Base-by-base conservation (phyloP, 2,797 vertebrate genomes). In the Anguilla megastoma region DNA sequence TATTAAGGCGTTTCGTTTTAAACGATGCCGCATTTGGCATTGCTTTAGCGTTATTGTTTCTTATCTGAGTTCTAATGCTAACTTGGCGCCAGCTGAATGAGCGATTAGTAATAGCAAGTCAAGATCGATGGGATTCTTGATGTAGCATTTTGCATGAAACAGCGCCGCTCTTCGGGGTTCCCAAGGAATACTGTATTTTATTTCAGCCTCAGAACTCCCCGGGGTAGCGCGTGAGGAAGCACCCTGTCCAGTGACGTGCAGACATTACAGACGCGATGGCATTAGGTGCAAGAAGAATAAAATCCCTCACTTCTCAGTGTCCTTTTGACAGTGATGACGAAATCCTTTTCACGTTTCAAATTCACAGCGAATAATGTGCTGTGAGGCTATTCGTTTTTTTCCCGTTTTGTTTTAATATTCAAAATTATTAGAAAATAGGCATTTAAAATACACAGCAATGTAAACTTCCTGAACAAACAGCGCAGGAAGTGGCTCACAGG, bases 401-500 rank as follows among this genome's bases (percentile, higher is more conserved):
- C 36, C 30, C 16, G 16, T 18, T 79, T 79, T 45, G 33, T 41
- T 3, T 45, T 41, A 21, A 41, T 18, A 41, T 41, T 79, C 74
- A 18, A 45, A 79, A 45, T 41, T 79, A 27, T 84, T 52, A 3
- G 4, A 10, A 33, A 30, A 30, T 4, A 83, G 48, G 5, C 79
- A 52, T 84, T 52, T 84, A 16, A 58, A 84, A 56, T n/a, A 33
- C 30, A 69, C 71, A 63, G 84, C 18, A 60, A 85, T 24, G 63
- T 89, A 92, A 94, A 92, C 90, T 90, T 91, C 79, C 91, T 5
- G 84, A 93, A 90, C 85, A 52, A 90, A 90, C 89, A 91, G 92
- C 90, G 92, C 89, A 94, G 93, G 93, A 94, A 95, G 92, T 90
- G 91, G 89, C 91, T 90, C 85, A 90, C 90, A 90, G 88, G 94